These are phyloP conservation scores for Tetramorium simillimum DNA, from an alignment of 1,140 invertebrate genomes.

Conservation along the genomic window DNA sequence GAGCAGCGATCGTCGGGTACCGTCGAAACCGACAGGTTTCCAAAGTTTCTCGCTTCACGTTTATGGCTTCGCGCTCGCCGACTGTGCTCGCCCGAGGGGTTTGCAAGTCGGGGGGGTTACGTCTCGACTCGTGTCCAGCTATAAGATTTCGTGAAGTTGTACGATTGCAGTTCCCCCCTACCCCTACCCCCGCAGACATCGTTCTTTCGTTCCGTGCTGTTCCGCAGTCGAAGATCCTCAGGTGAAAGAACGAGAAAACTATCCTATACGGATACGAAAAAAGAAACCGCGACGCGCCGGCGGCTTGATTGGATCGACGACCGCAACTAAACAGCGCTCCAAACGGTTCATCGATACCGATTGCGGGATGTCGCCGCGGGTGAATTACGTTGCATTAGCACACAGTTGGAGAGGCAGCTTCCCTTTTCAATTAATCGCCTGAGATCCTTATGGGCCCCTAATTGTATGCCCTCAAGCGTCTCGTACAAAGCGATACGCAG, in stretches of 20 bases:
- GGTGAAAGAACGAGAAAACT: constrained; percentile 15
- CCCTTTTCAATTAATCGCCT: constrained; percentile 32
- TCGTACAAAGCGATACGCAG: background rate
- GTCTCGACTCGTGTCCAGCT: constrained; percentile 61
- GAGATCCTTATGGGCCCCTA: background rate
- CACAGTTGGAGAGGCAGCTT: background rate
- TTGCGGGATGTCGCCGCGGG: background rate
- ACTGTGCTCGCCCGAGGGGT: background rate
- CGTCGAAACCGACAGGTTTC: constrained; percentile 30
- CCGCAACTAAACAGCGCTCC: constrained; percentile 30
- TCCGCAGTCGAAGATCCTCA: background rate
- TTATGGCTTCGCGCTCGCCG: constrained; percentile 52
- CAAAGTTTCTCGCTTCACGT: constrained; percentile 53
- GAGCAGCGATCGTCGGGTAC: background rate
- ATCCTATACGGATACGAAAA: background rate
- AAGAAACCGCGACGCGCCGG: background rate
- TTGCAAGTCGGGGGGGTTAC: constrained; percentile 26
- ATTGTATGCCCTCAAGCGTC: background rate
- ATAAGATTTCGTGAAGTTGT: constrained; percentile 74
- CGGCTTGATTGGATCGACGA: constrained; percentile 36
- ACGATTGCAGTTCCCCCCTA: constrained; percentile 64
- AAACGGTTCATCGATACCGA: constrained; percentile 37
- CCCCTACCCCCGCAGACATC: background rate
- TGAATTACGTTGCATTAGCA: constrained; percentile 27
- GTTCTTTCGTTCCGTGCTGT: background rate